A percentile compares a stretch with the other conserved stretches of the same genome.
Evolutionary conservation across 2,113 vertebrate genomes (phyloP).

Genomic region (Anarrhichthys ocellatus): DNA sequence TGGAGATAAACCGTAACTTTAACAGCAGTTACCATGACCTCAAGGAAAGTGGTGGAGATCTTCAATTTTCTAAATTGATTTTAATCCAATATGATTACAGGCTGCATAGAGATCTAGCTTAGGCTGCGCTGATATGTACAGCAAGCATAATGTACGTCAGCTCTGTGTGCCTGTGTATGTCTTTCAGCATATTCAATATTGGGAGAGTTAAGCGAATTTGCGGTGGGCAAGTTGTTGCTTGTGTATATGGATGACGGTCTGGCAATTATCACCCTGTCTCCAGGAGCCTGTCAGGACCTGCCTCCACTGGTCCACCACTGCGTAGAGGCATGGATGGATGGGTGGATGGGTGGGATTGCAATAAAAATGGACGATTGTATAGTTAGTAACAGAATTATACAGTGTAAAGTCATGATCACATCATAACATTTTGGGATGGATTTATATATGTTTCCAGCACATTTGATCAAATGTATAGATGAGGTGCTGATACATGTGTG

Average conservation of each 20-base stretch:
- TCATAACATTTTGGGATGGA: background rate
- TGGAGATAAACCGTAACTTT: slow-evolving; percentile 28
- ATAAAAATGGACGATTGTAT: background rate
- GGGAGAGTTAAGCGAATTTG: slow-evolving; percentile 93
- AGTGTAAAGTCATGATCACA: background rate
- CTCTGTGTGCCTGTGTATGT: slow-evolving; percentile 21
- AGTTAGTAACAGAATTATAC: background rate
- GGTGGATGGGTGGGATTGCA: slow-evolving; percentile 1
- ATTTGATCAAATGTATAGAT: slow-evolving; percentile 3
- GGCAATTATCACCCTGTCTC: slow-evolving; percentile 94
- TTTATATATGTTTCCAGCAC: background rate
- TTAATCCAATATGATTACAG: slow-evolving; percentile 28
- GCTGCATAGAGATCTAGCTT: background rate
- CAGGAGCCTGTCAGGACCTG: slow-evolving; percentile 90
- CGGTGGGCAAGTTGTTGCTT: slow-evolving; percentile 90
- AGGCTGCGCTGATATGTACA: background rate
- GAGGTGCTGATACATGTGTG: background rate
- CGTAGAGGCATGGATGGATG: slow-evolving; percentile 20
- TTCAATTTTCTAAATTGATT: slow-evolving; percentile 38
- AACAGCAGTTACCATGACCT: slow-evolving; percentile 44
- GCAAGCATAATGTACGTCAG: background rate
- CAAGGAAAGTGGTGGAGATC: slow-evolving; percentile 21
- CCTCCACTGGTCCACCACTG: slow-evolving; percentile 61
- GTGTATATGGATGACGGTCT: slow-evolving; percentile 90
- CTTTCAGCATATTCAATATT: slow-evolving; percentile 84